Evolutionary conservation across 2,797 vertebrate genomes (phyloP).

Genomic region (Diglossa cyanea): DNA sequence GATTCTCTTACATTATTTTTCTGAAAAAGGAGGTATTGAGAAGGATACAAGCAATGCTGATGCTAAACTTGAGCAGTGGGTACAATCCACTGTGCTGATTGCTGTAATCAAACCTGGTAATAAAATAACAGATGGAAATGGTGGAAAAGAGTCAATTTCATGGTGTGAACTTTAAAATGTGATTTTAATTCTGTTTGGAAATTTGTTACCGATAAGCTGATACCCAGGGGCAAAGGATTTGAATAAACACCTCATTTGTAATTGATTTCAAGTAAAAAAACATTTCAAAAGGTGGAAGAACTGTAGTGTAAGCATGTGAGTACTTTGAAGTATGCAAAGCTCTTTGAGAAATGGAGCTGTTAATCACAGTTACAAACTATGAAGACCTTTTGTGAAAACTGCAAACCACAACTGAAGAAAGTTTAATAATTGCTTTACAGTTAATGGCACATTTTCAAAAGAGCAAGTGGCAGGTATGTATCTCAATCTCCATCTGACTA

Average conservation of each 20-base stretch:
- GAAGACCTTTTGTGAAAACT: not conserved
- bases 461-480: not conserved
- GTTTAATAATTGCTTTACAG: not conserved
- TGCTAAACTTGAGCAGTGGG: not conserved
- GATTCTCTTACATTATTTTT: not conserved
- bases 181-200: not conserved
- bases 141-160: not conserved
- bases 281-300: not conserved
- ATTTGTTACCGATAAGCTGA: not conserved
- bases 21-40: not conserved
- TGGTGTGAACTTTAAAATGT: not conserved
- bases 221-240: not conserved
- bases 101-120: not conserved
- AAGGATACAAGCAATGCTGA: not conserved
- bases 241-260: not conserved
- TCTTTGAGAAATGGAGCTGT: not conserved
- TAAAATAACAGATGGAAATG: slow-evolving; percentile 8
- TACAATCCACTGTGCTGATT: not conserved
- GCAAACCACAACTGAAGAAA: not conserved
- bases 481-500: not conserved
- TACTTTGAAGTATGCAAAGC: not conserved
- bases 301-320: not conserved
- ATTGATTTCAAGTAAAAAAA: not conserved
- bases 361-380: not conserved
- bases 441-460: not conserved